These are phyloP conservation scores for Meriones psammophilus DNA, from an alignment of 2,797 vertebrate species.

Conservation along the genomic window DNA sequence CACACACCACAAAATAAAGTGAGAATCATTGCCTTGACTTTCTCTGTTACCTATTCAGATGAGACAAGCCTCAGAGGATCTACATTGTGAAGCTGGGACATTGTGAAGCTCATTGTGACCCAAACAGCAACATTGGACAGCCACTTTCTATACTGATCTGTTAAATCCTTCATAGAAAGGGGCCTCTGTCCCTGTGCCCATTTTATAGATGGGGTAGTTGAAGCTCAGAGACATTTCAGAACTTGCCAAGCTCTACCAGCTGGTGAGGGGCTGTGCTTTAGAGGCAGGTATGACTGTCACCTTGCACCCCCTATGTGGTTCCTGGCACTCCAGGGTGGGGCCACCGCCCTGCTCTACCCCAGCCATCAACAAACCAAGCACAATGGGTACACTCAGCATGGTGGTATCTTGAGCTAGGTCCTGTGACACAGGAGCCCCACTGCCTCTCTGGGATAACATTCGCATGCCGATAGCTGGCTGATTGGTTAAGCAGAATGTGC, in stretches of 20 bases:
- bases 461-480: neutral
- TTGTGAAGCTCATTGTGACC: neutral
- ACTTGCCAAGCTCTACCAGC: neutral
- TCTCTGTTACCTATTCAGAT: neutral
- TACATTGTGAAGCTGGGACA: neutral
- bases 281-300: neutral
- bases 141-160: neutral
- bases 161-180: neutral
- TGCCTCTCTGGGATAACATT: neutral
- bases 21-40: neutral
- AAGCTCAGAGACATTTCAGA: neutral
- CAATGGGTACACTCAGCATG: neutral
- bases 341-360: no score
- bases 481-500: neutral
- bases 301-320: neutral
- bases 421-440: fast-evolving
- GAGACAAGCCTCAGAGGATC: neutral
- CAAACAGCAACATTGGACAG: neutral
- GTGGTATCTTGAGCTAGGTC: neutral
- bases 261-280: neutral
- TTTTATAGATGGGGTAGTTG: neutral
- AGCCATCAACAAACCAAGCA: neutral
- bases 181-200: neutral
- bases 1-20: neutral
- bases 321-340: neutral